Conservation (phyloP, 2,888 invertebrate species). For the Euphydryas editha region DNA sequence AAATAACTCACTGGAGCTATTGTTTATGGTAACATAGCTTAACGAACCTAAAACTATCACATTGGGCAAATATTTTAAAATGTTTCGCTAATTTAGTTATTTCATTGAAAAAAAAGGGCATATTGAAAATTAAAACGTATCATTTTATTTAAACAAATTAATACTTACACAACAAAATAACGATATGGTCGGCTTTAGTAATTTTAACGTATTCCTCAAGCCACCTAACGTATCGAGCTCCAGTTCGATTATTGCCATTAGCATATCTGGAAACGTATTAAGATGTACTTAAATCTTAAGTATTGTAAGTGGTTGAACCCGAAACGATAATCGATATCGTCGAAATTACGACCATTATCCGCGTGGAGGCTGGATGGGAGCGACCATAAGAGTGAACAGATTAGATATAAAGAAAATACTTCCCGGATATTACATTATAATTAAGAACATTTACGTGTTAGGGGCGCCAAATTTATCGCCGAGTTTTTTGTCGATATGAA, state of each 20-base stretch:
- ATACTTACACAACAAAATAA: slow-evolving; percentile 10
- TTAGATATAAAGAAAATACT: slow-evolving; percentile 72
- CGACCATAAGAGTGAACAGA: slow-evolving; percentile 70
- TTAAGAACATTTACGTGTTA: slow-evolving; percentile 81
- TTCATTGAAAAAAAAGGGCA: not conserved
- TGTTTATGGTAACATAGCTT: slow-evolving; percentile 62
- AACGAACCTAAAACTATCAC: slow-evolving; percentile 59
- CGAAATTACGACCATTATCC: slow-evolving; percentile 58
- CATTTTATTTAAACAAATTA: not conserved
- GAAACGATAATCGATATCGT: slow-evolving; percentile 62
- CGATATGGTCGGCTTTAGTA: slow-evolving; percentile 28
- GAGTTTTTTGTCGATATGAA: slow-evolving; percentile 81
- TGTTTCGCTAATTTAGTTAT: not conserved
- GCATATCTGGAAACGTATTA: slow-evolving; percentile 51
- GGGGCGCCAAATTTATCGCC: slow-evolving; percentile 83
- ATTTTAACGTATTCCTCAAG: slow-evolving; percentile 30
- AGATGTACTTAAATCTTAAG: slow-evolving; percentile 48
- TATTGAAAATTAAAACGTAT: not conserved
- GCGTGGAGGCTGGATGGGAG: slow-evolving; percentile 56
- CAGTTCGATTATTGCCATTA: slow-evolving; percentile 46
- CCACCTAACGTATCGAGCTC: slow-evolving; percentile 43
- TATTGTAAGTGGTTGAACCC: slow-evolving; percentile 52
- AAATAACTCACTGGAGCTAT: slow-evolving; percentile 62
- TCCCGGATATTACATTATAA: slow-evolving; percentile 80
- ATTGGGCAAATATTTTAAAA: slow-evolving; percentile 35